Conservation (phyloP, 2,113 vertebrate genomes). For the Tapirus terrestris region DNA sequence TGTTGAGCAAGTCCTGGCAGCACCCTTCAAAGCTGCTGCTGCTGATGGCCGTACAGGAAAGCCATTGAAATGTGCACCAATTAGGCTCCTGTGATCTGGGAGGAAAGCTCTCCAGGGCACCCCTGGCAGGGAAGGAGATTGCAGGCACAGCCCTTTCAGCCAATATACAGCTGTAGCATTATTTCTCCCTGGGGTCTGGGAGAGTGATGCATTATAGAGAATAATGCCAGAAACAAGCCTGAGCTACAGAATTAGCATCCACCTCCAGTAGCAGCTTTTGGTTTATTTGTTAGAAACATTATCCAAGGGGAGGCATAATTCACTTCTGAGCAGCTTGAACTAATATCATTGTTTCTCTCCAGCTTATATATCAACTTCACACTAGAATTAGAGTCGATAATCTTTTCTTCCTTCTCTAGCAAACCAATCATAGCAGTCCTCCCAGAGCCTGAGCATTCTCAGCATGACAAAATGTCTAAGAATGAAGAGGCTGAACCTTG, state of each 20-base stretch:
- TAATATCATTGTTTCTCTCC: slow-evolving; percentile 73
- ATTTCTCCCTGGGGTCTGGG: slow-evolving; percentile 44
- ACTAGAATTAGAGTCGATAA: slow-evolving; percentile 67
- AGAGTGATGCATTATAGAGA: slow-evolving; percentile 57
- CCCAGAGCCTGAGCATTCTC: slow-evolving; percentile 23
- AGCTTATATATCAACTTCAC: slow-evolving; percentile 64
- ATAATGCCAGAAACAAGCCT: slow-evolving; percentile 62
- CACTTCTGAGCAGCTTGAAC: slow-evolving; percentile 73
- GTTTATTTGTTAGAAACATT: slow-evolving; percentile 63
- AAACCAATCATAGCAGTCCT: slow-evolving; percentile 36
- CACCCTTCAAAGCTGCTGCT: slow-evolving; percentile 49
- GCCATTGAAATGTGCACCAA: background rate
- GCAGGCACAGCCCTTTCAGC: background rate
- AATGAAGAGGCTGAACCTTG: slow-evolving; percentile 47
- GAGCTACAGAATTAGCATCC: slow-evolving; percentile 67
- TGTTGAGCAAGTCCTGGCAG: background rate
- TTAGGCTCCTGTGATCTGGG: background rate
- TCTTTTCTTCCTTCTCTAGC: slow-evolving; percentile 55
- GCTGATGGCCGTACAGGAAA: background rate
- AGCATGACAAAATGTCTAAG: slow-evolving; percentile 57
- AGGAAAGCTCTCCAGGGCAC: slow-evolving; percentile 13
- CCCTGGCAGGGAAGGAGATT: background rate
- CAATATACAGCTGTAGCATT: background rate
- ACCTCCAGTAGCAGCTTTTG: slow-evolving; percentile 54
- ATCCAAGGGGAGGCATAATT: slow-evolving; percentile 58